Evolutionary conservation across 2,888 invertebrate species (phyloP), one percentile per base, ranked within the genome.

Genomic region (Heteromyza rotundicornis): DNA sequence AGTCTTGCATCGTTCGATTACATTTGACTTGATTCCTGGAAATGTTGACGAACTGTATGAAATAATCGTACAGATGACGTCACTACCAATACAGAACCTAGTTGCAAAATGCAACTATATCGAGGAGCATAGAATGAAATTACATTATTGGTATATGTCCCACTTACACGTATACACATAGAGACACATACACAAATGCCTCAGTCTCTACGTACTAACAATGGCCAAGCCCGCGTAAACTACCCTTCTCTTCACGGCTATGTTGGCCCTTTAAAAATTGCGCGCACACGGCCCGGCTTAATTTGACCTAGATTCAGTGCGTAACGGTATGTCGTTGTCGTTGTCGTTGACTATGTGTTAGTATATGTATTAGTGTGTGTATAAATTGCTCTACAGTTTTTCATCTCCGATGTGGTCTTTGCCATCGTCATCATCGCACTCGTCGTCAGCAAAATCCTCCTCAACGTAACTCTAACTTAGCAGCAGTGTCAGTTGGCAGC

Each of bases 121-220:
- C 40, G 10, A n/a, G 40, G 16, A 40, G 27, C 27, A 27, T 27
- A n/a, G 40, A 3, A 40, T n/a, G 14, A 40, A 40, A 40, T 47
- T 19, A 20, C 47, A 47, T 40, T 40, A 40, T 40, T 40, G 40
- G 40, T n/a, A 40, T n/a, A 40, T 40, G 40, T 40, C 40, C 40
- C 14, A 47, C 47, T 17, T 47, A 17, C 20, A 47, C 17, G 47
- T 14, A 47, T 19, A 19, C 47, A 47, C 47, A 47, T 8, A 47
- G 5, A 5, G 19, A 47, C 47, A 47, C 47, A 47, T 8, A 19
- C 47, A 19, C 20, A 47, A 27, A 27, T 27, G 20, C 47, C 17
- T n/a, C n/a, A n/a, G n/a, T n/a, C n/a, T 14, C 7, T 20, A 19
- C 47, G 47, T 19, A 20, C 47, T n/a, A 47, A 17, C 27, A 10